phyloP scores from a whole-genome alignment of 2,888 invertebrate species.

The Artemia sp. region DNA sequence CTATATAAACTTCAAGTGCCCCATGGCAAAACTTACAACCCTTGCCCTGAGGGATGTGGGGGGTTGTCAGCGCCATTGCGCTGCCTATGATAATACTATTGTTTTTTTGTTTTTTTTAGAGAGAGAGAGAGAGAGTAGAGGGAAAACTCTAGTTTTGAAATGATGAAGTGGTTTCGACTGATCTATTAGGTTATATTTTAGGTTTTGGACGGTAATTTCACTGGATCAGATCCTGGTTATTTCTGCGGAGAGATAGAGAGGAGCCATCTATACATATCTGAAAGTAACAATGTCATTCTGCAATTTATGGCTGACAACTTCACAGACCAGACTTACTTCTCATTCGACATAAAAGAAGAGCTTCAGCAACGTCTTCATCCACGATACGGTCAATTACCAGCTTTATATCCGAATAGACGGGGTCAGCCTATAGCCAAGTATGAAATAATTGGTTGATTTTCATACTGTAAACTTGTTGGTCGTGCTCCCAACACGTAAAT shows the following conservation, averaged over 20 bases:
- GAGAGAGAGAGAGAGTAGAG: too few species aligned
- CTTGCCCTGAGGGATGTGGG: too few species aligned
- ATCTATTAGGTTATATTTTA: constrained; percentile 33
- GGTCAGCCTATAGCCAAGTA: constrained; percentile 41
- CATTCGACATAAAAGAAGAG: constrained; percentile 52
- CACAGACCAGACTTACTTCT: constrained; percentile 64
- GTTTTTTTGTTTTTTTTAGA: too few species aligned
- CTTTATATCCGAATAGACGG: constrained; percentile 71
- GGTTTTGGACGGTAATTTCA: constrained; percentile 65
- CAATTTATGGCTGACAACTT: constrained; percentile 17
- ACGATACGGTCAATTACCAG: constrained; percentile 82
- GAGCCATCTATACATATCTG: constrained; percentile 82
- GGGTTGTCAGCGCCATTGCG: too few species aligned
- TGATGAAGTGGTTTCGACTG: neutral
- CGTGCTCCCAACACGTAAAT: too few species aligned
- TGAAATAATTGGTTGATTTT: neutral
- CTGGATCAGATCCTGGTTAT: constrained; percentile 45
- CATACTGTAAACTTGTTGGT: neutral
- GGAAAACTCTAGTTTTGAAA: too few species aligned
- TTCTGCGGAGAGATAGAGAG: constrained; percentile 88
- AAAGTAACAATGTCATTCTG: constrained; percentile 31
- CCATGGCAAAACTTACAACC: too few species aligned
- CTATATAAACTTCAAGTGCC: too few species aligned
- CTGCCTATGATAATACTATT: neutral
- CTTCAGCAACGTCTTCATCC: constrained; percentile 60